Percentiles rank a stretch among this genome's conserved stretches.
Conservation (phyloP, 1,140 invertebrate genomes). For the Heliconius hewitsoni region DNA sequence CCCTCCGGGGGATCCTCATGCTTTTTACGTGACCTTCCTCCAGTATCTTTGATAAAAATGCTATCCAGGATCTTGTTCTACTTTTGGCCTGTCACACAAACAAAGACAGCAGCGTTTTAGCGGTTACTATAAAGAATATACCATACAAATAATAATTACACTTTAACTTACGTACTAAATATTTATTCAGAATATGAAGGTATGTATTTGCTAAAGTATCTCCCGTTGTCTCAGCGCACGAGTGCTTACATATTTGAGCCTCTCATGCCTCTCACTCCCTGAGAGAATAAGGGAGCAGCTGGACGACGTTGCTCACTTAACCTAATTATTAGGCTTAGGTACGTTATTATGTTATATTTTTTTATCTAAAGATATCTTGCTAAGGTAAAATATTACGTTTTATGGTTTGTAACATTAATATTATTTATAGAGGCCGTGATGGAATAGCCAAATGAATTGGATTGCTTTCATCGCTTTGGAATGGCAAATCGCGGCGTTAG, state of each 20-base stretch:
- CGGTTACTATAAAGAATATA: background rate
- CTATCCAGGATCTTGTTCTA: too few species aligned
- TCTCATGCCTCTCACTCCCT: conserved; percentile 2
- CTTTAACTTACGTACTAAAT: background rate
- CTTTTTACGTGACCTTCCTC: too few species aligned
- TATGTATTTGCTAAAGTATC: conserved; percentile 2
- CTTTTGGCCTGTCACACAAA: background rate
- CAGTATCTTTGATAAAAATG: too few species aligned
- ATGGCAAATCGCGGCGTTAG: too few species aligned
- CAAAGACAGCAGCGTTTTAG: background rate
- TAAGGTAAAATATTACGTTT: background rate
- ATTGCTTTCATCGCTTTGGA: too few species aligned
- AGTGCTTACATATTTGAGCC: conserved; percentile 8
- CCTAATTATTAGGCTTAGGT: conserved; percentile 8
- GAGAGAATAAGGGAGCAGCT: conserved; percentile 3
- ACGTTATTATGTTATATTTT: background rate
- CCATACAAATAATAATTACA: background rate
- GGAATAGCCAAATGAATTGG: too few species aligned
- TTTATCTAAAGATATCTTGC: background rate
- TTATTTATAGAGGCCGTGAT: too few species aligned
- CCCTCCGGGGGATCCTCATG: too few species aligned
- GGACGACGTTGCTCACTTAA: conserved; percentile 13
- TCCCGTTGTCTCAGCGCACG: background rate
- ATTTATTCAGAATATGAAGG: background rate
- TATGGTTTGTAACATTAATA: background rate